phyloP scores from a whole-genome alignment of 2,113 vertebrate species.

The Oenanthe oenanthe region DNA sequence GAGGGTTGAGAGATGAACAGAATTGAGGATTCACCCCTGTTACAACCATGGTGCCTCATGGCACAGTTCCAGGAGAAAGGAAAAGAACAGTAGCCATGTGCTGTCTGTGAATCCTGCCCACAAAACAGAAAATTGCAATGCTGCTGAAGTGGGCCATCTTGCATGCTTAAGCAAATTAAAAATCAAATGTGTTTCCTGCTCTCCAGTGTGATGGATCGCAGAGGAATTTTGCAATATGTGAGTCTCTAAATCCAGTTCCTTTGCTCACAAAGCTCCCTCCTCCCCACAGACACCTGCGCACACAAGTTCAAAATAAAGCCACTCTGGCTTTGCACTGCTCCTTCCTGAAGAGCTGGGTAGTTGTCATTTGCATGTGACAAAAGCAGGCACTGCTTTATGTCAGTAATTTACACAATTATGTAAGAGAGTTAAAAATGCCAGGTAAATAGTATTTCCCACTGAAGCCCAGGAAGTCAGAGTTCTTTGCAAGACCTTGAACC shows the following conservation, averaged over 20 bases:
- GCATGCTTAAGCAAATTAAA: constrained; percentile 72
- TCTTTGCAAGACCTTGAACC: constrained; percentile 56
- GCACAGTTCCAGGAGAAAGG: constrained; percentile 48
- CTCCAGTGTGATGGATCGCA: constrained; percentile 35
- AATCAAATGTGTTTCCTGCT: constrained; percentile 64
- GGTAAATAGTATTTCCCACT: not conserved
- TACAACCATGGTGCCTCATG: constrained; percentile 59
- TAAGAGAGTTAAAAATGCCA: constrained; percentile 21
- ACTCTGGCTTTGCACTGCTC: not conserved
- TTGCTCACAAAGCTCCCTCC: not conserved
- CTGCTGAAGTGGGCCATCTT: constrained; percentile 66
- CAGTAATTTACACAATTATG: constrained; percentile 40
- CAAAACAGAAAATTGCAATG: constrained; percentile 62
- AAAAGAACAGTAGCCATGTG: constrained; percentile 37
- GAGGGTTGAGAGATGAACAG: constrained; percentile 58
- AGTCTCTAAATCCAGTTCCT: not conserved
- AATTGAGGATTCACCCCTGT: constrained; percentile 70
- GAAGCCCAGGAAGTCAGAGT: constrained; percentile 1
- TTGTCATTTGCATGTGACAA: constrained; percentile 39
- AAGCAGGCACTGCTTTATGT: constrained; percentile 26
- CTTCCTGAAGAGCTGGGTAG: constrained; percentile 26
- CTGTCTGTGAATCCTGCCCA: constrained; percentile 54
- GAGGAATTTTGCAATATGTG: constrained; percentile 35
- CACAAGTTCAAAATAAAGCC: not conserved
- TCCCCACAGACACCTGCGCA: not conserved